Base-by-base conservation (phyloP, 2,797 vertebrate species). In the Anas bahamensis region DNA sequence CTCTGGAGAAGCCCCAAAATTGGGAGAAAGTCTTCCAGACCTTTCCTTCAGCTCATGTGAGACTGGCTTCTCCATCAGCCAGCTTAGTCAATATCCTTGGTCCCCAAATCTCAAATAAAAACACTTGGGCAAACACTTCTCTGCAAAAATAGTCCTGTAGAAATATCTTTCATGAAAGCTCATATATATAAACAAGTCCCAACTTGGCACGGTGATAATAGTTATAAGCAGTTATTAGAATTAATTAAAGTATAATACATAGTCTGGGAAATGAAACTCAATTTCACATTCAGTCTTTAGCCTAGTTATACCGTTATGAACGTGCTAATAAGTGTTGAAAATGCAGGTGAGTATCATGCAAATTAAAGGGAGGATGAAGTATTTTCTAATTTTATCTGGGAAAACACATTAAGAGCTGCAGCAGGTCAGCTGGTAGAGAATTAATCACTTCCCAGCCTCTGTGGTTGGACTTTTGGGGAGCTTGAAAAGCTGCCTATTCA, bases 381-480 rank as follows among this genome's bases (percentile, higher is more conserved):
- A 68, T 89, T 88, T 92, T 90, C 93, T 89, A 81, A 88, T 92
- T 90, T 94, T 90, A 82, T 85, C 90, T 86, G 76, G 56, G 57
- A 87, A 79, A 95, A 59, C 77, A 82, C 79, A 44, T 71, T 77
- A 82, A 88, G 60, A 65, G 15, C 37, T 65, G 86, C 61, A 90
- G 84, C 11, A 2, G 90, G 91, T 93, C 94, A 94, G 73, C 86
- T 87, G 88, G n/a, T 37, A 39, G 22, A 46, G 85, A 41, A 89
- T 84, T 83, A 88, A 93, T 94, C 86, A 79, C 75, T 96, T 89
- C 84, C 61, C 72, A 91, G 2, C 74, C 59, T 84, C 74, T 46
- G 87, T 28, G 64, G 52, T 26, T 79, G 70, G 74, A 63, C 77
- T 74, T 79, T 86, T 28, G 63, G 90, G 71, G 61, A 71, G 11